Base-by-base conservation (phyloP, 2,888 invertebrate genomes). In the Pocota personata region DNA sequence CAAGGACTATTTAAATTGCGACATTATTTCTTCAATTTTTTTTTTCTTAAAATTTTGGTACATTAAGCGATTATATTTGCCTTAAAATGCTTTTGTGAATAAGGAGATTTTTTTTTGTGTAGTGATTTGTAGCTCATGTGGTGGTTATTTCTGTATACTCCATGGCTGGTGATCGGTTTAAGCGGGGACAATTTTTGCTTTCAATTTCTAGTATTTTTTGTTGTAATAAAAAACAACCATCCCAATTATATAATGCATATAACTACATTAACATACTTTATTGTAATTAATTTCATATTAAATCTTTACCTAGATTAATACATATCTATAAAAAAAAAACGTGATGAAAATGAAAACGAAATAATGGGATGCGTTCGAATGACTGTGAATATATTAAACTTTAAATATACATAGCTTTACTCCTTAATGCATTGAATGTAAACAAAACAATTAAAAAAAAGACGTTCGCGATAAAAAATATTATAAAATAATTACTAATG, bases 231-330 rank as follows among this genome's bases (percentile, higher is more conserved):
- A 69, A 55, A 37, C 37, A 3, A 50, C 5, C 12, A 10, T 7
- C 1, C 4, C 5, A 55, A 48, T 60, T 79, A 64, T 79, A 75
- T 69, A 69, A 75, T 69, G 67, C 79, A 75, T 75, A 69, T 21
- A 62, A 69, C 73, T 79, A 79, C 62, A 69, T 75, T 78, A 43
- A 84, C 43, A 79, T 64, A 79, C 48, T 84, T 69, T 75, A 78
- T 84, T 69, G 27, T 64, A 57, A 73, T 55, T n/a, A 69, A 73
- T 32, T 73, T 67, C 60, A 83, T 83, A 73, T 64, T 30, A 8
- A 52, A 6, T 52, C 19, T 40, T 82, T 21, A 35, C 48, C 14
- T 37, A 43, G 8, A 50, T 30, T 46, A 64, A 48, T 27, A 58
- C 46, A 66, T 21, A n/a, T n/a, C n/a, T n/a, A n/a, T n/a, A n/a